A percentile compares a stretch with the other conserved stretches of the same genome.
phyloP scores from a whole-genome alignment of 2,888 invertebrate species.

The Drosophila setosimentum region DNA sequence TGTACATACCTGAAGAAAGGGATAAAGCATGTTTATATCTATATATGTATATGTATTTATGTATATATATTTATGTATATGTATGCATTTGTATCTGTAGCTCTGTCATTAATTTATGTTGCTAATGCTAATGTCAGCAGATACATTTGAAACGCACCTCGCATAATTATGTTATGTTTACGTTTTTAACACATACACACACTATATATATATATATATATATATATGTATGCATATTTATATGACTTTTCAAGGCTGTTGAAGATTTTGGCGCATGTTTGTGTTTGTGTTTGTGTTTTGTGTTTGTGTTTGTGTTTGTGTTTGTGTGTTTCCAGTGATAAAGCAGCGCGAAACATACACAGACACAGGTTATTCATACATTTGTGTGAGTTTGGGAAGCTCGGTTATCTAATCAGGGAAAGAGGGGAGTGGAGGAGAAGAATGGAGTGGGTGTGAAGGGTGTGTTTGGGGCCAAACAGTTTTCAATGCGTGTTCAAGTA shows the following conservation, averaged over 20 bases:
- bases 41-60: neutral
- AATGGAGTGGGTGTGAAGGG: rapidly evolving
- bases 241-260: constrained; percentile 57
- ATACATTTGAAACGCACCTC: constrained; percentile 35
- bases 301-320: neutral
- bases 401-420: constrained; percentile 52
- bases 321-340: constrained; percentile 30
- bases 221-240: constrained; percentile 24
- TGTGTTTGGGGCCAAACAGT: constrained; percentile 33
- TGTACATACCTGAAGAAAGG: neutral
- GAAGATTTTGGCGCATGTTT: constrained; percentile 58
- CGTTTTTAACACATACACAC: constrained; percentile 44
- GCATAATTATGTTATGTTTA: constrained; percentile 57
- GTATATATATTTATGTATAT: neutral
- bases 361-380: neutral
- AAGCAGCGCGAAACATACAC: constrained; percentile 5
- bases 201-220: constrained; percentile 13
- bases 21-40: neutral
- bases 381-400: constrained; percentile 46
- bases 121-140: neutral
- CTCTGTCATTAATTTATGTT: neutral
- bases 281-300: constrained; percentile 6
- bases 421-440: neutral
- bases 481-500: constrained; percentile 52
- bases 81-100: neutral